Base-by-base conservation (phyloP, 2,888 invertebrate genomes). In the Piscicola geometra region DNA sequence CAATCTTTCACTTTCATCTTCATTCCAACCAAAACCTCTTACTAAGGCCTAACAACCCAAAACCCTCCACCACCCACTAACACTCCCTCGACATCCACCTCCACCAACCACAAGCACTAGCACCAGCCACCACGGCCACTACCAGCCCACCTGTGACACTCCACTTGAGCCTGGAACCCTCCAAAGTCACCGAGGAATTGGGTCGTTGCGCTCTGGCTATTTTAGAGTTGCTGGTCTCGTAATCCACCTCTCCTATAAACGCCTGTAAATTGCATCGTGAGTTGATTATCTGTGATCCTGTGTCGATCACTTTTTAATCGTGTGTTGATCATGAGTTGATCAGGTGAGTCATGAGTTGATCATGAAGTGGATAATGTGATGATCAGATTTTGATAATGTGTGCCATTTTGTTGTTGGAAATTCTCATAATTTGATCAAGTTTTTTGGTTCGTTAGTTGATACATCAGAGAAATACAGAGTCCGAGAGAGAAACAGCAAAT, bases 161-260 rank as follows among this genome's bases (percentile, higher is more conserved):
- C 73, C 73, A 73, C 30, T 32, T 64, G 35, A 73, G 36, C n/a
- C 33, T 73, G n/a, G 64, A 33, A 1, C 73, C 73, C n/a, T 73
- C 64, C 18, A 73, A 25, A 12, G 73, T 36, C 28, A 73, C 73
- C 28, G 30, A 60, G n/a, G 73, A 73, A 0, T 50, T n/a, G 1
- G 73, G 73, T n/a, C 64, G 32, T n/a, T 52, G 32, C 12, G 73
- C 73, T 3, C 41, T 18, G 28, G 60, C 30, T 1, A 73, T 64
- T 36, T 64, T 56, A 25, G 56, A 52, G 41, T 73, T 73, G 15
- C 25, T 35, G 18, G 73, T 64, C 35, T 73, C 73, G 36, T 73
- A 73, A 35, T 73, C 73, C 28, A 73, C 64, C 25, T 73, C 73
- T 64, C 35, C 35, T 3, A 73, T 25, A 9, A 36, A 0, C 0